These are phyloP conservation scores for Cinclus cinclus DNA, from an alignment of 2,113 vertebrate species.

Conservation along the genomic window DNA sequence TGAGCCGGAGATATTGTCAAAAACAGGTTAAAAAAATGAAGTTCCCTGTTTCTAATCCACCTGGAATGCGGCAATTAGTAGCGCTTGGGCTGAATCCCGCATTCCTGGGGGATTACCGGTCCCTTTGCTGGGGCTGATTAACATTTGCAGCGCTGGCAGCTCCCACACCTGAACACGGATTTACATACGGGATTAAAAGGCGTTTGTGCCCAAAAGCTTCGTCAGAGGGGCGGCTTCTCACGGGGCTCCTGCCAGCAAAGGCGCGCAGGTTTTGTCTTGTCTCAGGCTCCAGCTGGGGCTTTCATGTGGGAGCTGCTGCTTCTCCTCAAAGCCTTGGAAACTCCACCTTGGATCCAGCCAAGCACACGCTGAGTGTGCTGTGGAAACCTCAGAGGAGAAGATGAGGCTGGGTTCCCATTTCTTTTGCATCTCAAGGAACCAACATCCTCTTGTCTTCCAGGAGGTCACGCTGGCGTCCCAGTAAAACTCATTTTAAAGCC, in stretches of 20 bases:
- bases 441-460: neutral
- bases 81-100: neutral
- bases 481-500: constrained; percentile 42
- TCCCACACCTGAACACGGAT: neutral
- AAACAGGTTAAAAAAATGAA: constrained; percentile 13
- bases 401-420: neutral
- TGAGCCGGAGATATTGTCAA: neutral
- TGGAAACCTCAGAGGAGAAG: neutral
- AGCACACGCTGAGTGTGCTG: neutral
- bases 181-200: neutral
- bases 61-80: constrained; percentile 9
- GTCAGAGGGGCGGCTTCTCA: constrained; percentile 1
- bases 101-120: constrained; percentile 54
- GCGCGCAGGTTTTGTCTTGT: neutral
- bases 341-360: fast-evolving
- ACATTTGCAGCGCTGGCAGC: neutral
- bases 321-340: neutral
- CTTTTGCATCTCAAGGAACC: neutral
- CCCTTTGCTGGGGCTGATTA: neutral
- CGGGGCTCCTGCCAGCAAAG: neutral
- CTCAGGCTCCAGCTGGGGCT: neutral
- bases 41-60: neutral
- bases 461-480: neutral
- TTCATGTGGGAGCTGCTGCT: constrained; percentile 4
- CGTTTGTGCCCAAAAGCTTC: constrained; percentile 8